A percentile compares a stretch with the other conserved stretches of the same genome.
Conservation (phyloP, 2,888 invertebrate species). For the Cosmia trapezina region DNA sequence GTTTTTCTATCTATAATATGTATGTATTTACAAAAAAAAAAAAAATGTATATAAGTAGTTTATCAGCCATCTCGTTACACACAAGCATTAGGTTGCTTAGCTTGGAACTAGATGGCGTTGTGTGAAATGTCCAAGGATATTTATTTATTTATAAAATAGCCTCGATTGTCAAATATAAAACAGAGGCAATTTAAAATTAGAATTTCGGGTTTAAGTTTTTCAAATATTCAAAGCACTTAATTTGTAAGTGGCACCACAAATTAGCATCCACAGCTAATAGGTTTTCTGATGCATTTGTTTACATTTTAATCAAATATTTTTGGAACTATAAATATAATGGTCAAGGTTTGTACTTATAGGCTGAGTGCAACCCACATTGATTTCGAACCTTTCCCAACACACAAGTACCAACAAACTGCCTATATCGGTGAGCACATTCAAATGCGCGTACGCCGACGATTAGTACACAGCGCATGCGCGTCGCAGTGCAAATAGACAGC, state of each 20-base stretch:
- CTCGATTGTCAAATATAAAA: background rate
- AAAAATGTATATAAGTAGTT: too few species aligned
- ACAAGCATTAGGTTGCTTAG: too few species aligned
- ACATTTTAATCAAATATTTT: background rate
- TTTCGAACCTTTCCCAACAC: slow-evolving; percentile 17
- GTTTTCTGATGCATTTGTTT: background rate
- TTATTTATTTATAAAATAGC: too few species aligned
- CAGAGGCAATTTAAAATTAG: background rate
- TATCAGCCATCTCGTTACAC: too few species aligned
- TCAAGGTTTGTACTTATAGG: background rate
- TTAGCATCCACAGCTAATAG: too few species aligned
- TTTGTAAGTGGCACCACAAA: background rate
- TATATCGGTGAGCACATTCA: slow-evolving; percentile 39
- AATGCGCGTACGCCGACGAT: slow-evolving; percentile 54
- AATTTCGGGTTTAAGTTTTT: background rate
- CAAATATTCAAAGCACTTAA: background rate
- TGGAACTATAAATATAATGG: background rate
- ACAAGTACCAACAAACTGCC: slow-evolving; percentile 25
- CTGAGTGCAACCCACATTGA: background rate
- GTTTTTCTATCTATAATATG: too few species aligned
- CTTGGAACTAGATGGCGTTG: too few species aligned
- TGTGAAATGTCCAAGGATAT: too few species aligned
- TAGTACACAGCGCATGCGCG: slow-evolving; percentile 58
- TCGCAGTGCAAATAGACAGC: slow-evolving; percentile 71
- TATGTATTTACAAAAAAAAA: too few species aligned